Percentiles rank a stretch among this genome's conserved stretches.
phyloP scores from a whole-genome alignment of 2,888 invertebrate species.

The Steinernema hermaphroditum region DNA sequence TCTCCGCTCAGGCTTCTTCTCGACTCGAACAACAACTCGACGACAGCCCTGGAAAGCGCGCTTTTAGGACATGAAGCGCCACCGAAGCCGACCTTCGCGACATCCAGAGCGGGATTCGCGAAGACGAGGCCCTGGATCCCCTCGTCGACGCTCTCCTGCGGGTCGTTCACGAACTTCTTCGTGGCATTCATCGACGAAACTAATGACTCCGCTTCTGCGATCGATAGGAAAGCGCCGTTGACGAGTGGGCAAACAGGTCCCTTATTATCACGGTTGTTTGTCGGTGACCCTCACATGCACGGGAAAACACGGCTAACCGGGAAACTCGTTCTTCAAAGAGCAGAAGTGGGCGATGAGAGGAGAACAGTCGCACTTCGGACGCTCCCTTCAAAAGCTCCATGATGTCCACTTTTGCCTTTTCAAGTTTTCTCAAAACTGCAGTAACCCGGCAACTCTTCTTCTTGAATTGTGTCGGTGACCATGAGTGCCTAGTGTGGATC shows the following conservation, averaged over 20 bases:
- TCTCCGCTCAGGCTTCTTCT: constrained; percentile 28
- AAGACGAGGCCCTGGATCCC: constrained; percentile 48
- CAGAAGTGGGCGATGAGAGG: too few species aligned
- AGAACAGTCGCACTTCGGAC: too few species aligned
- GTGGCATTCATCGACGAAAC: constrained; percentile 32
- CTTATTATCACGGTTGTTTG: neutral
- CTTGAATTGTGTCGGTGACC: too few species aligned
- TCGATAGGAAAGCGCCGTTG: constrained; percentile 8
- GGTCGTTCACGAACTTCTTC: constrained; percentile 57
- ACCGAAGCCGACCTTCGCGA: constrained; percentile 28
- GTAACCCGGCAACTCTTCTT: too few species aligned
- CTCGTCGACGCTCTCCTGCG: constrained; percentile 51
- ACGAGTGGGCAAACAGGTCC: constrained; percentile 17
- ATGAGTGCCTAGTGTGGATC: too few species aligned
- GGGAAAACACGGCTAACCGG: too few species aligned
- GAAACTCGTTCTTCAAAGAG: too few species aligned
- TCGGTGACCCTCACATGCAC: neutral
- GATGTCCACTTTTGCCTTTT: too few species aligned
- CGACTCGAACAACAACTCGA: constrained; percentile 65
- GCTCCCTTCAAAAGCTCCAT: too few species aligned
- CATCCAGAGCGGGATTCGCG: constrained; percentile 38
- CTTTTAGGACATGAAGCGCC: constrained; percentile 61
- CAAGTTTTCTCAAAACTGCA: too few species aligned
- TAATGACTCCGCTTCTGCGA: neutral
- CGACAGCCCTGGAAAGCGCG: constrained; percentile 36